Percentiles rank a stretch among this genome's conserved stretches.
These are phyloP conservation scores for Leiothrix lutea DNA, from an alignment of 2,113 vertebrate species.

Conservation along the genomic window DNA sequence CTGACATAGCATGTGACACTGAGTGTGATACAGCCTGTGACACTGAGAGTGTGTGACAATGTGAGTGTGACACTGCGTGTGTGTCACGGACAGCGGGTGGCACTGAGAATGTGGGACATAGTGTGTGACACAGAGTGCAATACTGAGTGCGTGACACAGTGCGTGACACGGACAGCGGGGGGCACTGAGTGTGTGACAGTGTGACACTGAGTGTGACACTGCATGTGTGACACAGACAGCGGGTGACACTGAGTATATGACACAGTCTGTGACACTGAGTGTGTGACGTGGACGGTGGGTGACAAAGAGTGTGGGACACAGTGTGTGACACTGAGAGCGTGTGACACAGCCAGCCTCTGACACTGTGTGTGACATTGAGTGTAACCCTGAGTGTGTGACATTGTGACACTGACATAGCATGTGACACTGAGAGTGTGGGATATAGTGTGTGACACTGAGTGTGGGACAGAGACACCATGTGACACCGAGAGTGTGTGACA, in stretches of 20 bases:
- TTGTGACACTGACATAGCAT: background rate
- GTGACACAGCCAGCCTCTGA: no score
- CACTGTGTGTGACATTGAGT: background rate
- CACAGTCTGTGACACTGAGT: background rate
- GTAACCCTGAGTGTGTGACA: no score
- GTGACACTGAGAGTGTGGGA: background rate
- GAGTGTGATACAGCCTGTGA: background rate
- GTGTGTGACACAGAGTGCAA: background rate
- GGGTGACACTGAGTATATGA: background rate
- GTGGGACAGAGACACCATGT: no score
- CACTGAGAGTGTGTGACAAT: background rate
- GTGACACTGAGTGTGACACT: background rate
- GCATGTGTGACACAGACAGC: no score
- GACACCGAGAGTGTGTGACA: background rate
- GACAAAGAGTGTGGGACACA: background rate
- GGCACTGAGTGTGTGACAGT: background rate
- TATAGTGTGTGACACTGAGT: background rate
- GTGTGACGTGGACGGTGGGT: background rate
- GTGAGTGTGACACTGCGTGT: background rate
- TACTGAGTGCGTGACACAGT: no score
- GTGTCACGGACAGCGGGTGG: background rate
- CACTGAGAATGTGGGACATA: no score
- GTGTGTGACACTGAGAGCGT: background rate
- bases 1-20: no score
- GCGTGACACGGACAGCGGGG: no score